Conservation (phyloP, 2,797 vertebrate species). For the Crocidura indochinensis region DNA sequence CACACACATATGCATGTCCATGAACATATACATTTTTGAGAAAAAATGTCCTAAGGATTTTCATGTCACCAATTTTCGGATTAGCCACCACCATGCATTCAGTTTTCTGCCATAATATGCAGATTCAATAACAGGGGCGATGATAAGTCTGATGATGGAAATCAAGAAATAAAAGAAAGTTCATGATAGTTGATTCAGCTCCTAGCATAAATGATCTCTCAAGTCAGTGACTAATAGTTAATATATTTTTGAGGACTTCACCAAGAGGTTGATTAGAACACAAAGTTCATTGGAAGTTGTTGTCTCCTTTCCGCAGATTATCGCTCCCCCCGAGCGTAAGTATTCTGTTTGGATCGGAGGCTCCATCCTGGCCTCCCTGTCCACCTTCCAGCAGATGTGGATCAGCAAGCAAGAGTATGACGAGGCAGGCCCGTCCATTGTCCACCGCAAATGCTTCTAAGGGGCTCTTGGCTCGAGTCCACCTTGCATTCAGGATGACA, state of each 20-base stretch:
- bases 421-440: conserved; percentile 97
- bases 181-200: neutral
- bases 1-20: no score
- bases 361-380: conserved; percentile 93
- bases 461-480: conserved; percentile 88
- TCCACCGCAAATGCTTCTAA: conserved; percentile 99
- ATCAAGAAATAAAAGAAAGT: neutral
- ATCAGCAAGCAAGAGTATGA: conserved; percentile 94
- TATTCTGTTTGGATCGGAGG: conserved; percentile 94
- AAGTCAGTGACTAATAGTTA: neutral
- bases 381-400: conserved; percentile 96
- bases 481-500: conserved; percentile 91
- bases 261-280: conserved; percentile 15
- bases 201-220: neutral
- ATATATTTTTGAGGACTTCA: neutral
- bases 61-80: conserved; percentile 1
- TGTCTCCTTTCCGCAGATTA: conserved; percentile 90
- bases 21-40: no score
- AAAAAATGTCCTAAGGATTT: neutral
- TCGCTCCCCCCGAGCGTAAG: conserved; percentile 93
- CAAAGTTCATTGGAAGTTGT: conserved; percentile 23
- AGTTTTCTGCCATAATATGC: neutral
- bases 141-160: conserved; percentile 29
- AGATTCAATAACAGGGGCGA: neutral
- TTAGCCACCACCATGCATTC: neutral